Conservation (phyloP, 1,140 invertebrate species). For the Listronotus bonariensis region DNA sequence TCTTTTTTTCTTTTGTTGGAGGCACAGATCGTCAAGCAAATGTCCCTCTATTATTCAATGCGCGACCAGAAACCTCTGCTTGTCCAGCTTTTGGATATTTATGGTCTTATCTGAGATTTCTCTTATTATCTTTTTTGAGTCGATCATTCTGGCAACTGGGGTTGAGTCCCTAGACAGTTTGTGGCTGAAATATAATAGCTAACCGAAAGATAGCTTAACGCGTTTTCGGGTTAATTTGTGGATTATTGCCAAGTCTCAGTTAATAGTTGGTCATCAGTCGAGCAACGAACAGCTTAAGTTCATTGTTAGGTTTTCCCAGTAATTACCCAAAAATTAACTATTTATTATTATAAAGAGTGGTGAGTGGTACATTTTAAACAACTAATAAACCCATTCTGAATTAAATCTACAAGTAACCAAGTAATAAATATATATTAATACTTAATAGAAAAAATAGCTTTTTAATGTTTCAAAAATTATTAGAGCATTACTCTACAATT, state of each 20-base stretch:
- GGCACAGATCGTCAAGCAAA: background rate
- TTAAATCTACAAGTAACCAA: no score
- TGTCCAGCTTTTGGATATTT: conserved; percentile 1
- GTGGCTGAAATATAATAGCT: background rate
- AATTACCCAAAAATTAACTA: no score
- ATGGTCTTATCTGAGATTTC: conserved; percentile 4
- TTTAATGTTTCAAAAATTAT: no score
- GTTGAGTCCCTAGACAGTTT: conserved; percentile 6
- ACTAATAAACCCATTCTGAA: no score
- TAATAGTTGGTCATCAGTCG: background rate
- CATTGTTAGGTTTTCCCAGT: no score
- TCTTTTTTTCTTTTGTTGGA: background rate
- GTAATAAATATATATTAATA: no score
- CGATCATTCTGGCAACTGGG: background rate
- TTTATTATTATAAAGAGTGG: no score
- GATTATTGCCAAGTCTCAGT: background rate
- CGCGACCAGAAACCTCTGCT: background rate
- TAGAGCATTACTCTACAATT: no score
- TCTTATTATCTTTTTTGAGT: conserved; percentile 8
- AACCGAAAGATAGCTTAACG: conserved; percentile 9
- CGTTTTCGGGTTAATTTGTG: conserved; percentile 5
- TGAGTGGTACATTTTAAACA: no score
- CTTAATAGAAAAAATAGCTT: no score
- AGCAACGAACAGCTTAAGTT: no score
- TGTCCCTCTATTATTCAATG: background rate